Percentiles rank a stretch among this genome's conserved stretches.
Evolutionary conservation across 2,888 invertebrate genomes (phyloP).

Genomic region (Polydrusus cervinus): DNA sequence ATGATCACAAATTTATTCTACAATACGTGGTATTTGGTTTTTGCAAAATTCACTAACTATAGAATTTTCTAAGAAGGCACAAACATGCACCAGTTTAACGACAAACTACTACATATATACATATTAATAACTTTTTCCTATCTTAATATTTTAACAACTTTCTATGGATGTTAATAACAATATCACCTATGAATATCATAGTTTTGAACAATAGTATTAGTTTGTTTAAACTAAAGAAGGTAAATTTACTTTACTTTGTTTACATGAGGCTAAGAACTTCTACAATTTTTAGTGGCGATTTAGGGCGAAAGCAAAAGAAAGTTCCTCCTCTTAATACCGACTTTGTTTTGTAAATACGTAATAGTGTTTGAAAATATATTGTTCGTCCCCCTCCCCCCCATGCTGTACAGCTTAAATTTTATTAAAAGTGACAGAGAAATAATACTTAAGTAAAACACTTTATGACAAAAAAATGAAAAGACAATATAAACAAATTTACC

Average conservation of each 20-base stretch:
- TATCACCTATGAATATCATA: slow-evolving; percentile 51
- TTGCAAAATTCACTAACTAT: slow-evolving; percentile 3
- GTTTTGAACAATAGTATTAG: slow-evolving; percentile 29
- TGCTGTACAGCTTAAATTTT: no score
- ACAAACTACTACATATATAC: slow-evolving; percentile 9
- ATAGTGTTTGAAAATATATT: no score
- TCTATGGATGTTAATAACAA: slow-evolving; percentile 42
- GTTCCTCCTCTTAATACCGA: no score
- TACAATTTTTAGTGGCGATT: no score
- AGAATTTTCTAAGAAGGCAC: slow-evolving; percentile 10
- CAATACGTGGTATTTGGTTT: slow-evolving; percentile 8
- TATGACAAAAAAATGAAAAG: background rate
- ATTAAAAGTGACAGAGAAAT: no score
- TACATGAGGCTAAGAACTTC: no score
- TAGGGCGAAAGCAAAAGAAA: no score
- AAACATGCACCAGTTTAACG: slow-evolving; percentile 4
- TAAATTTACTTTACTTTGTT: background rate
- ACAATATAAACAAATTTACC: no score
- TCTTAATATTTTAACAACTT: slow-evolving; percentile 22
- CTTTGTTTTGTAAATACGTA: no score
- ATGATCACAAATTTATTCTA: slow-evolving; percentile 24
- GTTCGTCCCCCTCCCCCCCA: no score
- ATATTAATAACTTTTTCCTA: slow-evolving; percentile 4
- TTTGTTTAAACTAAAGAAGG: background rate
- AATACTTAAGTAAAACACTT: no score